Conservation (phyloP, 2,797 vertebrate genomes). For the Falco naumanni region DNA sequence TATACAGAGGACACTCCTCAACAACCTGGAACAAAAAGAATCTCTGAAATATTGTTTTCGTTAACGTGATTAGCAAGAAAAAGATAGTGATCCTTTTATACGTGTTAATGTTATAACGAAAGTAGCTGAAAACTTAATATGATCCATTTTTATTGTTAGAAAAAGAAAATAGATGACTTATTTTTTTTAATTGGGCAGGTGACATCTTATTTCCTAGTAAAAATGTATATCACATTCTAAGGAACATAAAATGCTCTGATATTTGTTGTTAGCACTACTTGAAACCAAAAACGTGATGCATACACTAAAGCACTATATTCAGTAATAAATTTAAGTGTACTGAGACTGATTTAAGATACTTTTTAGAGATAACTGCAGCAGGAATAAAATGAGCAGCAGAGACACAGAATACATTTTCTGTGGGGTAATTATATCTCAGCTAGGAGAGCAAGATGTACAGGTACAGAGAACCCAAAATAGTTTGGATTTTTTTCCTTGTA, state of each 20-base stretch:
- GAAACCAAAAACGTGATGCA: background rate
- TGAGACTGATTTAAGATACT: background rate
- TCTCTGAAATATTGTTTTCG: background rate
- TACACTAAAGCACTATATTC: background rate
- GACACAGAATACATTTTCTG: slow-evolving; percentile 11
- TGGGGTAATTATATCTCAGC: slow-evolving; percentile 27
- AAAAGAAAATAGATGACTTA: background rate
- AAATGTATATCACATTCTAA: background rate
- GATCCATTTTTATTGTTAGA: background rate
- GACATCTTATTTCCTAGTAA: background rate
- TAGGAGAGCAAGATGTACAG: slow-evolving; percentile 13
- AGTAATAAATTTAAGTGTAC: slow-evolving; percentile 21
- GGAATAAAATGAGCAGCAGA: slow-evolving; percentile 24
- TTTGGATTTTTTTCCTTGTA: slow-evolving; percentile 28
- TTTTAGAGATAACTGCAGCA: slow-evolving; percentile 2
- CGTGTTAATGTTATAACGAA: background rate
- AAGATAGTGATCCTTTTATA: background rate
- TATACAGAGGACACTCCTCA: background rate
- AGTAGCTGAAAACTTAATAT: background rate
- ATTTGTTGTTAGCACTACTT: background rate
- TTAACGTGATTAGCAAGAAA: background rate
- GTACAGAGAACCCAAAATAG: slow-evolving; percentile 43
- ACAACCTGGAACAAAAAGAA: background rate
- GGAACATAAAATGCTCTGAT: background rate
- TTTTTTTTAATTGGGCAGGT: background rate